Base-by-base conservation (phyloP, 2,888 invertebrate genomes). In the Noctua janthe region DNA sequence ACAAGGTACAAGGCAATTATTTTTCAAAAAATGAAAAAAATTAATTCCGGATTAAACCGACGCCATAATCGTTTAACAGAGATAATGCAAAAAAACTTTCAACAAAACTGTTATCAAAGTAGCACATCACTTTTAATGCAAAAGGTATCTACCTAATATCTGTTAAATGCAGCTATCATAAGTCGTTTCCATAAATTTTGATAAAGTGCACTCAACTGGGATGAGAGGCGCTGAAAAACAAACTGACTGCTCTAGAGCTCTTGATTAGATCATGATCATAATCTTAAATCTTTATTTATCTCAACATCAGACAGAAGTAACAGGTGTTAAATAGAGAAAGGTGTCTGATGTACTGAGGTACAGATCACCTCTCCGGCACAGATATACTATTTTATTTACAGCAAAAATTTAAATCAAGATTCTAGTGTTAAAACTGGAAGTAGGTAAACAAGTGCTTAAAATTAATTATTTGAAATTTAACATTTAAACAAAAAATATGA, bases 41-140 rank as follows among this genome's bases (percentile, higher is more conserved):
- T 8, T 20, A 23, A 11, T 29, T 43, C 59, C 43, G 35, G 62
- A 76, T 51, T 43, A 6, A 56, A 71, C 49, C n/a, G 29, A 43
- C 15, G 13, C 8, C 15, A 6, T 43, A 56, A 54, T 75, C 51
- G 20, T 35, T 66, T 35, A 64, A n/a, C 35, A 70, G 13, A 71
- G 74, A 83, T 79, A 86, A 76, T 66, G 35, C 59, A 47, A 39
- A 67, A 78, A 67, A 39, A 78, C 74, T 80, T 80, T 72, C 59
- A 47, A 66, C 2, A 13, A 49, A 59, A 72, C 35, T 64, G 76
- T 77, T 87, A 85, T 84, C 77, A 80, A 87, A 76, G 76, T 80
- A 66, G 74, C 72, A 75, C 74, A 74, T 43, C 66, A 39, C 62
- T 62, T 62, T 29, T 62, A 78, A 29, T 62, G 29, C 59, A 69